Percentiles rank a stretch among this genome's conserved stretches.
Conservation (phyloP, 35 echinoderm and acorn worm species). For the Acanthaster planci region DNA sequence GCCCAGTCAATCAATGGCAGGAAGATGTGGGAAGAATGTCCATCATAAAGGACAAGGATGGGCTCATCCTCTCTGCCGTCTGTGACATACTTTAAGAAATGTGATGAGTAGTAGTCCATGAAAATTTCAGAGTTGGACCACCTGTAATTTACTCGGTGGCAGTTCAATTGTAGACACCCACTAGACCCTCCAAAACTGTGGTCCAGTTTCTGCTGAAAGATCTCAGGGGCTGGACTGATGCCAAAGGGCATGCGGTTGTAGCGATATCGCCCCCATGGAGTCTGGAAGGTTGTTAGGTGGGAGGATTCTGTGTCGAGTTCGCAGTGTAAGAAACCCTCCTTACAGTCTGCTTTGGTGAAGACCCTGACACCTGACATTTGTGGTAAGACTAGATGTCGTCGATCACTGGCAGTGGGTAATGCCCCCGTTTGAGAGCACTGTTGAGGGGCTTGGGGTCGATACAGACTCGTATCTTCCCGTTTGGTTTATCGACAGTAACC, state of each 20-base stretch:
- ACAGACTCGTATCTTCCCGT: conserved; percentile 40
- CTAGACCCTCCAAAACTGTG: conserved; percentile 43
- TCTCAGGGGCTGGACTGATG: conserved; percentile 25
- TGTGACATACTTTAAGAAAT: too few relatives aligned
- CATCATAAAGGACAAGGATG: background rate
- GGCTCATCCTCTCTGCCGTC: background rate
- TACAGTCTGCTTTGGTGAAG: conserved; percentile 57
- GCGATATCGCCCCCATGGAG: conserved; percentile 40
- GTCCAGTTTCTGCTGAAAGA: conserved; percentile 37
- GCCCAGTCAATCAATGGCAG: too few relatives aligned
- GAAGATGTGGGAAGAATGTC: too few relatives aligned
- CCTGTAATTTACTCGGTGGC: too few relatives aligned
- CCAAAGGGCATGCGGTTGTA: conserved; percentile 48
- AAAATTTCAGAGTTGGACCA: too few relatives aligned
- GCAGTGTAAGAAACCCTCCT: too few relatives aligned
- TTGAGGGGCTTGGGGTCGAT: conserved; percentile 67
- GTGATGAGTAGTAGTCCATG: conserved; percentile 34
- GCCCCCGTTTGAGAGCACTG: conserved; percentile 40
- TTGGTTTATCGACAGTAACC: conserved; percentile 36
- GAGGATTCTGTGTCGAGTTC: conserved; percentile 61
- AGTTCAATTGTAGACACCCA: conserved; percentile 27
- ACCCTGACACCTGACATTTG: conserved; percentile 46
- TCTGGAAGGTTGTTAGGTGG: conserved; percentile 39
- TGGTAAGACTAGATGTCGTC: conserved; percentile 51
- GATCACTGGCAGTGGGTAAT: conserved; percentile 41